Percentiles rank a stretch among this genome's conserved stretches.
phyloP scores from a whole-genome alignment of 2,888 invertebrate species.

The Brachynemurus nebulosus region DNA sequence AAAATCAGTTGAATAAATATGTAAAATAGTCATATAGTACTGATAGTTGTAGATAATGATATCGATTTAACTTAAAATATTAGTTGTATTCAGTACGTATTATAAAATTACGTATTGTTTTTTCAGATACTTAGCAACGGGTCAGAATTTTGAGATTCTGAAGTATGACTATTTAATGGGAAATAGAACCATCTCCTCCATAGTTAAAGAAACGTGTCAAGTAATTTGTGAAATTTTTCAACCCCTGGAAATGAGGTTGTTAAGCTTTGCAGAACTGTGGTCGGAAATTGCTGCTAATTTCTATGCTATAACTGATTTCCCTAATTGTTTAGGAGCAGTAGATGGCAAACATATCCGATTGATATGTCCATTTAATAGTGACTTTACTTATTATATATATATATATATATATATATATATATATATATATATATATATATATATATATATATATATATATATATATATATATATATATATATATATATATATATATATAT shows the following conservation, averaged over 20 bases:
- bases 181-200: conserved; percentile 20
- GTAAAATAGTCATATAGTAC: too few species aligned
- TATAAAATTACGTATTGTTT: too few species aligned
- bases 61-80: too few species aligned
- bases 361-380: conserved; percentile 19
- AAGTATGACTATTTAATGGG: conserved; percentile 21
- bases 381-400: conserved; percentile 21
- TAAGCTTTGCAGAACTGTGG: conserved; percentile 18
- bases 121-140: too few species aligned
- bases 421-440: too few species aligned
- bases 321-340: conserved; percentile 23
- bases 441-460: too few species aligned
- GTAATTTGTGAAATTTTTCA: conserved; percentile 19
- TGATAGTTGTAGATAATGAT: too few species aligned
- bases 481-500: too few species aligned
- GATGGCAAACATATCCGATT: conserved; percentile 22
- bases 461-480: too few species aligned
- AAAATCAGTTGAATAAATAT: too few species aligned
- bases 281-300: conserved; percentile 21
- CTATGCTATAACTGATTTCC: conserved; percentile 21
- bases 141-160: conserved; percentile 20
- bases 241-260: conserved; percentile 13
- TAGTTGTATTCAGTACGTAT: too few species aligned
- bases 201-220: conserved; percentile 21
- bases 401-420: conserved; percentile 21